Percentiles rank a stretch among this genome's conserved stretches.
Conservation (phyloP, 2,888 invertebrate genomes). For the Drosophila hamatofila region DNA sequence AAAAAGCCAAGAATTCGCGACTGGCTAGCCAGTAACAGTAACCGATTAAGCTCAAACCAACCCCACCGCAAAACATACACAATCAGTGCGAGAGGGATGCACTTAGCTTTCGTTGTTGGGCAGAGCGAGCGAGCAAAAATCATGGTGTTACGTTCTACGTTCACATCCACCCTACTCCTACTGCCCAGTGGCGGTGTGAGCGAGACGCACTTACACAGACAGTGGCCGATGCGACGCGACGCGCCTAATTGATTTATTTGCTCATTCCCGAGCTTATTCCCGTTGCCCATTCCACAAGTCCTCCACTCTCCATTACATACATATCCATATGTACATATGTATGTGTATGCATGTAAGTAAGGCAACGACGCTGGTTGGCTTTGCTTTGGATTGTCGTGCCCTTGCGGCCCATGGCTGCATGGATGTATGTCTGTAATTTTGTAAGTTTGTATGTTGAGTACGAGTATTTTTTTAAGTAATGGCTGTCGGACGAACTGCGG, state of each 20-base stretch:
- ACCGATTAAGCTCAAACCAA: slow-evolving; percentile 68
- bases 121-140: slow-evolving; percentile 17
- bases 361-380: slow-evolving; percentile 52
- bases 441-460: slow-evolving; percentile 23
- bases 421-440: neutral
- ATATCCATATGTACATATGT: neutral
- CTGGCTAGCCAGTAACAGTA: slow-evolving; percentile 66
- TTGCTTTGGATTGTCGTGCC: slow-evolving; percentile 40
- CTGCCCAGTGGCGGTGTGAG: slow-evolving; percentile 22
- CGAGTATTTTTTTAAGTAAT: slow-evolving; percentile 50
- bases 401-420: slow-evolving; percentile 31
- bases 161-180: slow-evolving; percentile 26
- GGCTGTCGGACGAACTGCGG: slow-evolving; percentile 45
- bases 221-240: slow-evolving; percentile 63
- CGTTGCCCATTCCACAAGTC: slow-evolving; percentile 23
- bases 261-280: slow-evolving; percentile 39
- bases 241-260: slow-evolving; percentile 75
- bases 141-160: slow-evolving; percentile 14
- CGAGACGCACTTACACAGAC: slow-evolving; percentile 41
- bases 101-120: slow-evolving; percentile 1
- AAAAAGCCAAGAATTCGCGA: slow-evolving; percentile 55
- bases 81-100: slow-evolving; percentile 21
- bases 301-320: slow-evolving; percentile 2
- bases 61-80: slow-evolving; percentile 33
- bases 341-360: neutral